phyloP scores from a whole-genome alignment of 2,888 invertebrate species.

The Ernsta delagoae region DNA sequence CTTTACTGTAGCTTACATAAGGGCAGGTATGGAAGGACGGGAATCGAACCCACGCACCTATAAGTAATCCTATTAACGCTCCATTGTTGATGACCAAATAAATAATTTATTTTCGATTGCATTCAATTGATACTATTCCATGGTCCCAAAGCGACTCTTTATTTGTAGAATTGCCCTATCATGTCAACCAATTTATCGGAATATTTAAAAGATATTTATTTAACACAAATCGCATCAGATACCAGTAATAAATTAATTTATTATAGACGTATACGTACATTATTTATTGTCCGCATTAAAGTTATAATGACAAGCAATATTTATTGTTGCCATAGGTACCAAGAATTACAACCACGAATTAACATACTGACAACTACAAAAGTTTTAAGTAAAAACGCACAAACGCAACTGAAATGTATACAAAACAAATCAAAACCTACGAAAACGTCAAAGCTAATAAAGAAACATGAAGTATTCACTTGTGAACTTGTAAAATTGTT shows the following conservation, averaged over 20 bases:
- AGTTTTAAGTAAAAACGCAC: neutral
- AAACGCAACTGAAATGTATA: neutral
- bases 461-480: slow-evolving; percentile 24
- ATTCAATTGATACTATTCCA: slow-evolving; percentile 58
- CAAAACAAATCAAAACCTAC: neutral
- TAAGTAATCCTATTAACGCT: slow-evolving; percentile 76
- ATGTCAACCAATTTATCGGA: slow-evolving; percentile 43
- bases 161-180: slow-evolving; percentile 56
- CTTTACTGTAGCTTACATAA: slow-evolving; percentile 54
- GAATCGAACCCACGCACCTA: slow-evolving; percentile 74
- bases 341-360: no score
- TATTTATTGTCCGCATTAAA: slow-evolving; percentile 25
- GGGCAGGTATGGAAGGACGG: slow-evolving; percentile 57
- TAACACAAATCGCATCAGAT: slow-evolving; percentile 27
- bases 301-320: slow-evolving; percentile 17
- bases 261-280: slow-evolving; percentile 16
- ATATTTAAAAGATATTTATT: slow-evolving; percentile 33
- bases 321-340: neutral
- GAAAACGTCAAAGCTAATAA: slow-evolving; percentile 8
- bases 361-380: no score
- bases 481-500: slow-evolving; percentile 30
- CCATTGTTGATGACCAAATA: slow-evolving; percentile 75
- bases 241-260: slow-evolving; percentile 33
- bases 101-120: slow-evolving; percentile 76
- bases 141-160: slow-evolving; percentile 54